Percentiles rank a stretch among this genome's conserved stretches.
phyloP scores from a whole-genome alignment of 2,797 vertebrate genomes.

The Micrastur ruficollis region DNA sequence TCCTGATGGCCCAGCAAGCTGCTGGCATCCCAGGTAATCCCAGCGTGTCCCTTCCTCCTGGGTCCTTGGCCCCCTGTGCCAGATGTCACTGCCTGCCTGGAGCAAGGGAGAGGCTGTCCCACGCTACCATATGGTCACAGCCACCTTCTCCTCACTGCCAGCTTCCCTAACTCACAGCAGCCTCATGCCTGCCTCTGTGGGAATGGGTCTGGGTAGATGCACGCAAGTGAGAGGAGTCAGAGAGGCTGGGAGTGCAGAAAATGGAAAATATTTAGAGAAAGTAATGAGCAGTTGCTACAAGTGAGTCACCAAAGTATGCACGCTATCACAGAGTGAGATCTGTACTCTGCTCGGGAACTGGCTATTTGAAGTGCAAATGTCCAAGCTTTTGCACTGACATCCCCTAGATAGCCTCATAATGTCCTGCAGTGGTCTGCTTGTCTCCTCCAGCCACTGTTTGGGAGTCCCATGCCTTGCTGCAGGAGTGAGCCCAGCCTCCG shows the following conservation, averaged over 20 bases:
- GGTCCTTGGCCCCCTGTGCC: background rate
- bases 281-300: background rate
- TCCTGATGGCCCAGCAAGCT: background rate
- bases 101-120: background rate
- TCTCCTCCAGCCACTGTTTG: background rate
- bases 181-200: background rate
- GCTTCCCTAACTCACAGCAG: background rate
- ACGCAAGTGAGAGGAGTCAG: background rate
- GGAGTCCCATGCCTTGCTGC: background rate
- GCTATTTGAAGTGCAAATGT: background rate
- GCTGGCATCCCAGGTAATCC: background rate
- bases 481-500: background rate
- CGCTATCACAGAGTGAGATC: background rate
- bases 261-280: background rate
- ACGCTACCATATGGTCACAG: background rate
- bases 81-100: background rate
- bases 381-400: background rate
- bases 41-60: background rate
- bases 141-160: background rate
- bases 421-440: background rate
- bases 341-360: background rate
- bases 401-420: fast-evolving
- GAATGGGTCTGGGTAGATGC: background rate
- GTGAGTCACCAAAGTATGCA: background rate
- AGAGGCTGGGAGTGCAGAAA: background rate